Conservation (phyloP, 1,140 invertebrate species). For the Halesus radiatus region DNA sequence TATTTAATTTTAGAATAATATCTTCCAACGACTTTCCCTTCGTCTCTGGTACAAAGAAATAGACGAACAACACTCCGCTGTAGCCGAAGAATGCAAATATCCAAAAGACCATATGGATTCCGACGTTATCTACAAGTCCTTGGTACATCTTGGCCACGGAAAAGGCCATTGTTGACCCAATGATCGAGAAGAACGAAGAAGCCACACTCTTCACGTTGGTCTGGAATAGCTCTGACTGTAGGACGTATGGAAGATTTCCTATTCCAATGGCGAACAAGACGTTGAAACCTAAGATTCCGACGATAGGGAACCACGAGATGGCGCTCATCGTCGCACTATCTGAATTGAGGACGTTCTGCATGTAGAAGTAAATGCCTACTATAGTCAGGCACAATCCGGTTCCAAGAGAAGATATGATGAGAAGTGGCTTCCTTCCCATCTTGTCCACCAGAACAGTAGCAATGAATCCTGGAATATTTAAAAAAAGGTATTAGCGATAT, state of each 20-base stretch:
- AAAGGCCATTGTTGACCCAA: constrained; percentile 68
- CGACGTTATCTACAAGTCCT: constrained; percentile 69
- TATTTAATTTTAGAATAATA: constrained; percentile 70
- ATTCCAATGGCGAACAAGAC: constrained; percentile 72
- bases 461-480: constrained; percentile 68
- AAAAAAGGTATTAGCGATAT: neutral
- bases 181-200: constrained; percentile 64
- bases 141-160: constrained; percentile 72
- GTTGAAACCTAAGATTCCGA: constrained; percentile 73
- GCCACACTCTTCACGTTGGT: constrained; percentile 74
- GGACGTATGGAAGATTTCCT: constrained; percentile 73
- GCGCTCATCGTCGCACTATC: constrained; percentile 59
- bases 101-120: constrained; percentile 72
- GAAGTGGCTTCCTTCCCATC: constrained; percentile 79
- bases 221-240: constrained; percentile 75
- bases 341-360: constrained; percentile 63
- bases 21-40: constrained; percentile 79
- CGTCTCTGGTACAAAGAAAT: constrained; percentile 80
- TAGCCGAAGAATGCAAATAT: constrained; percentile 71
- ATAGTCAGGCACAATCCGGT: constrained; percentile 70
- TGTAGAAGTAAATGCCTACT: constrained; percentile 70
- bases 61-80: constrained; percentile 72
- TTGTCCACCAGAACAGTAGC: constrained; percentile 81
- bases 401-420: constrained; percentile 74
- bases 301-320: constrained; percentile 69